A percentile compares a stretch with the other conserved stretches of the same genome.
phyloP scores from a whole-genome alignment of 2,888 invertebrate genomes.

The Pseudococcus jackbeardsleyi region DNA sequence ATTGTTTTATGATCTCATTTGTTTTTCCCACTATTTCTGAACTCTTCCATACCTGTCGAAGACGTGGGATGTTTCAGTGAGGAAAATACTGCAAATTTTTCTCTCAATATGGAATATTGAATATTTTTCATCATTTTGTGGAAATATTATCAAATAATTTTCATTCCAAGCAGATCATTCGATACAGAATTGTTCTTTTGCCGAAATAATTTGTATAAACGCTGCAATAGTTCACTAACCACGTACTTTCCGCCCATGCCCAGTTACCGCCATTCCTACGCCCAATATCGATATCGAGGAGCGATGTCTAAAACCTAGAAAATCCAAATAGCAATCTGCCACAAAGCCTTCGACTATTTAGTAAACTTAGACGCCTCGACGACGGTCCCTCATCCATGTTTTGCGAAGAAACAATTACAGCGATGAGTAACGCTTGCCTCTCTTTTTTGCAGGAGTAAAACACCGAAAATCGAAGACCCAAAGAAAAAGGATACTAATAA shows the following conservation, averaged over 20 bases:
- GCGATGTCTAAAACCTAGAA: too few species aligned
- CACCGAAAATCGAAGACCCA: not conserved
- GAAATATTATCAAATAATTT: too few species aligned
- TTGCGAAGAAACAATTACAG: not conserved
- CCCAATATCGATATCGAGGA: too few species aligned
- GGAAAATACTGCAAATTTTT: too few species aligned
- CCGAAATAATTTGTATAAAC: not conserved
- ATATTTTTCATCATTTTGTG: too few species aligned
- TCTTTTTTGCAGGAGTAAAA: constrained; percentile 17
- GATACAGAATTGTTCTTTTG: not conserved
- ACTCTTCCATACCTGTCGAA: too few species aligned
- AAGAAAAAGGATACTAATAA: not conserved
- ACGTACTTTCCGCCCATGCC: not conserved
- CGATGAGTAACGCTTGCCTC: constrained; percentile 20
- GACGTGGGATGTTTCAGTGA: too few species aligned
- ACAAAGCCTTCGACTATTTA: not conserved
- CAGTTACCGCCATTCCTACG: too few species aligned
- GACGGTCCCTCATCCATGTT: not conserved
- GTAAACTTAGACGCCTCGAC: not conserved
- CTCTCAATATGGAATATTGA: too few species aligned
- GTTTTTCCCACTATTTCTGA: too few species aligned
- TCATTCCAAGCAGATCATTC: not conserved
- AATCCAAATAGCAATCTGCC: not conserved
- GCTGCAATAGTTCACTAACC: not conserved
- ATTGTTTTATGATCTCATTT: too few species aligned